Conservation (phyloP, 2,797 vertebrate species). For the Botia almorhae region DNA sequence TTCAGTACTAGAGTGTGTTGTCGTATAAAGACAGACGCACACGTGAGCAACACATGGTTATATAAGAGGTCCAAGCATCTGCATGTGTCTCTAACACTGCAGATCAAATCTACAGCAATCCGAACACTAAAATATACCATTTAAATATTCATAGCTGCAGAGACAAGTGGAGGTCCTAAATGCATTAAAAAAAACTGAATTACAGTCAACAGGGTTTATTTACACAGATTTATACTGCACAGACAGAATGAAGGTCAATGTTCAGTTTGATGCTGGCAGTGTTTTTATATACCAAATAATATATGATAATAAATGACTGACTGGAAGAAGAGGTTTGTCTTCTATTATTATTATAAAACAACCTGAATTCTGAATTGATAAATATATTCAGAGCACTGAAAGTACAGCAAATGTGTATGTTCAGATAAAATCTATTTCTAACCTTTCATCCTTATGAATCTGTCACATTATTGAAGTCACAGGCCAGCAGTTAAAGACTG, state of each 20-base stretch:
- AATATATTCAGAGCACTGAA: not conserved
- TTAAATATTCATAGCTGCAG: constrained; percentile 28
- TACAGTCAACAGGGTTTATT: constrained; percentile 6
- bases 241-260: not conserved
- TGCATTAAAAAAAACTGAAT: not conserved
- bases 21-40: constrained; percentile 22
- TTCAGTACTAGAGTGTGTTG: constrained; percentile 32
- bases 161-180: constrained; percentile 12
- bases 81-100: constrained; percentile 20
- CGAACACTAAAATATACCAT: constrained; percentile 28
- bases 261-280: not conserved
- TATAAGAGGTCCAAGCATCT: constrained; percentile 21
- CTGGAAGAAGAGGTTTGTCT: not conserved
- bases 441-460: not conserved
- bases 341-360: not conserved
- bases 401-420: not conserved
- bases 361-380: not conserved
- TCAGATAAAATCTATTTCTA: not conserved
- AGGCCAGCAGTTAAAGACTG: constrained; percentile 28
- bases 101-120: constrained; percentile 8
- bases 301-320: not conserved
- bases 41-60: constrained; percentile 17
- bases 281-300: not conserved
- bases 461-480: constrained; percentile 22
- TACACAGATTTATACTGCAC: not conserved